Evolutionary conservation across 2,113 vertebrate species (phyloP).

Genomic region (Picathartes gymnocephalus): DNA sequence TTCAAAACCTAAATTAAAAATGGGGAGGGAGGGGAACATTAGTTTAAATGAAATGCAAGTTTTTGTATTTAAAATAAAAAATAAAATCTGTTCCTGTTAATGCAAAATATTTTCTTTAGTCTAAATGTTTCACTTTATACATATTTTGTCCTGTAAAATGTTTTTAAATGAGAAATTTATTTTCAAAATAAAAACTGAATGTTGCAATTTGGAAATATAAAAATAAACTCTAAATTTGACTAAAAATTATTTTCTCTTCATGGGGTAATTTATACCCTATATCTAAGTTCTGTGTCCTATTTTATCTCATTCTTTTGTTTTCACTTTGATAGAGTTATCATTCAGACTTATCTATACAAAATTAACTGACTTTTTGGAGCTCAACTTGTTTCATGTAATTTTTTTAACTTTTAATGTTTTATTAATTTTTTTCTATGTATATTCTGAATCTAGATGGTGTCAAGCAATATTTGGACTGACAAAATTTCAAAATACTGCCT

Average conservation of each 20-base stretch:
- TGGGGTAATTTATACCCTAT: background rate
- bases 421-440: background rate
- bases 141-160: background rate
- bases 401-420: background rate
- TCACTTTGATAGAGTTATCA: background rate
- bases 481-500: background rate
- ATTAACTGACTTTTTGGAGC: background rate
- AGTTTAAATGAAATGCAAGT: background rate
- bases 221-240: background rate
- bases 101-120: background rate
- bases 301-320: background rate
- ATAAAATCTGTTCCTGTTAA: background rate
- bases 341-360: background rate
- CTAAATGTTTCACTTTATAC: background rate
- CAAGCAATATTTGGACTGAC: background rate
- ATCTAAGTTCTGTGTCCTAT: background rate
- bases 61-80: background rate
- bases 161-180: background rate
- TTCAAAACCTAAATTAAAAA: background rate
- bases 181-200: background rate
- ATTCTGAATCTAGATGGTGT: background rate
- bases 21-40: accelerated
- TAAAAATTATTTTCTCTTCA: background rate
- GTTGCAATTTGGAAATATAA: background rate
- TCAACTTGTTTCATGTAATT: background rate